Conservation (phyloP, 2,797 vertebrate genomes). For the Chelidonichthys spinosus region DNA sequence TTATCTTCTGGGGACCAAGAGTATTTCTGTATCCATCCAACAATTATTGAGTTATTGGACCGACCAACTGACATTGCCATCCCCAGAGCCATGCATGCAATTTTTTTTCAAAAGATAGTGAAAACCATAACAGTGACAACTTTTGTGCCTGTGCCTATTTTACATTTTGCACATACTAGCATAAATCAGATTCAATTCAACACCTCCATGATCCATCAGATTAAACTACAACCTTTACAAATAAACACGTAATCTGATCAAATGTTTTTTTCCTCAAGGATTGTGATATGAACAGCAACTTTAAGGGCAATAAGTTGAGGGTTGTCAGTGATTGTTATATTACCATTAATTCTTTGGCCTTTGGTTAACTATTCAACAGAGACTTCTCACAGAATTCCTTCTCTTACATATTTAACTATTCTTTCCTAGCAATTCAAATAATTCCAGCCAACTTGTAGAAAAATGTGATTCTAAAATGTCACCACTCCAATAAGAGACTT, state of each 20-base stretch:
- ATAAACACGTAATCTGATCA: constrained; percentile 17
- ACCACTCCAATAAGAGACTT: constrained; percentile 5
- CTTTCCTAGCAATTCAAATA: constrained; percentile 24
- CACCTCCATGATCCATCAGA: neutral
- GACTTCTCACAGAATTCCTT: constrained; percentile 13
- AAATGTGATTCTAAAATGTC: constrained; percentile 28
- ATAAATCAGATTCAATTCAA: neutral
- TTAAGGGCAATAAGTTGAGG: constrained; percentile 8
- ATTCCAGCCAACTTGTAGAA: constrained; percentile 18
- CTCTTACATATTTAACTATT: constrained; percentile 21
- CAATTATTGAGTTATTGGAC: constrained; percentile 4
- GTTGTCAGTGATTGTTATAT: constrained; percentile 5
- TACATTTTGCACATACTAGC: neutral
- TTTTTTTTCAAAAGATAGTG: neutral
- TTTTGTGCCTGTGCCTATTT: neutral
- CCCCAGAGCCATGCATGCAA: neutral
- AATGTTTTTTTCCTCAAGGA: neutral
- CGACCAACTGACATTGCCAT: neutral
- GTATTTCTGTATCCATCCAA: neutral
- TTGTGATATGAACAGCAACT: neutral
- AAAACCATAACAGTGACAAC: neutral
- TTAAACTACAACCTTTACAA: constrained; percentile 5
- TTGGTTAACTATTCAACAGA: constrained; percentile 4
- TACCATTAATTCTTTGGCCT: constrained; percentile 11
- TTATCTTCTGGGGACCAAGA: neutral